A percentile compares a stretch with the other conserved stretches of the same genome.
Evolutionary conservation across 2,888 invertebrate species (phyloP).

Genomic region (Lasius platythorax): DNA sequence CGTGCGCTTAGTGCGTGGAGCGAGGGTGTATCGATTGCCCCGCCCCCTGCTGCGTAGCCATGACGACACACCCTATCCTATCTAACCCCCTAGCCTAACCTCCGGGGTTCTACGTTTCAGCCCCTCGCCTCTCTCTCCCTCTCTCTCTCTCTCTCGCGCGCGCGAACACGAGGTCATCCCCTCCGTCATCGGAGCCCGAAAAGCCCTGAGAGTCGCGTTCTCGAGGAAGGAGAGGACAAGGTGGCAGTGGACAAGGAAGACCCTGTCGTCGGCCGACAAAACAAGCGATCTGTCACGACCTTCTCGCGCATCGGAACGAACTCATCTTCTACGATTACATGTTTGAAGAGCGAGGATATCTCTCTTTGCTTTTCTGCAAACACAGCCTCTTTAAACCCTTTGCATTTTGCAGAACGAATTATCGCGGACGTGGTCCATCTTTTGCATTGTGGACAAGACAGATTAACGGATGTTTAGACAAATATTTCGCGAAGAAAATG

Average conservation of each 20-base stretch:
- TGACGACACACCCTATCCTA: slow-evolving; percentile 87
- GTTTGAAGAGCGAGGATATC: background rate
- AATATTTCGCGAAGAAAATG: background rate
- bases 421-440: background rate
- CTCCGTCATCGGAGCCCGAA: slow-evolving; percentile 39
- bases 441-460: background rate
- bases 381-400: background rate
- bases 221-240: slow-evolving; percentile 56
- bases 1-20: slow-evolving; percentile 86
- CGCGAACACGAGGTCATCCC: slow-evolving; percentile 44
- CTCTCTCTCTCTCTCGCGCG: slow-evolving; percentile 10
- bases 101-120: slow-evolving; percentile 76
- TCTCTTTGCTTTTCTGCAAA: background rate
- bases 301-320: slow-evolving; percentile 56
- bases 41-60: slow-evolving; percentile 88
- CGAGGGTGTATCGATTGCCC: slow-evolving; percentile 92
- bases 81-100: slow-evolving; percentile 83
- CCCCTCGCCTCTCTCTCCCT: slow-evolving; percentile 4
- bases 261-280: slow-evolving; percentile 66
- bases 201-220: slow-evolving; percentile 56
- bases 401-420: background rate
- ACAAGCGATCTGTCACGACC: slow-evolving; percentile 71
- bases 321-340: slow-evolving; percentile 60
- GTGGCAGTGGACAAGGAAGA: slow-evolving; percentile 63
- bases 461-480: background rate